A percentile compares a stretch with the other conserved stretches of the same genome.
Conservation (phyloP, 2,113 vertebrate species). For the Eurypyga helias region DNA sequence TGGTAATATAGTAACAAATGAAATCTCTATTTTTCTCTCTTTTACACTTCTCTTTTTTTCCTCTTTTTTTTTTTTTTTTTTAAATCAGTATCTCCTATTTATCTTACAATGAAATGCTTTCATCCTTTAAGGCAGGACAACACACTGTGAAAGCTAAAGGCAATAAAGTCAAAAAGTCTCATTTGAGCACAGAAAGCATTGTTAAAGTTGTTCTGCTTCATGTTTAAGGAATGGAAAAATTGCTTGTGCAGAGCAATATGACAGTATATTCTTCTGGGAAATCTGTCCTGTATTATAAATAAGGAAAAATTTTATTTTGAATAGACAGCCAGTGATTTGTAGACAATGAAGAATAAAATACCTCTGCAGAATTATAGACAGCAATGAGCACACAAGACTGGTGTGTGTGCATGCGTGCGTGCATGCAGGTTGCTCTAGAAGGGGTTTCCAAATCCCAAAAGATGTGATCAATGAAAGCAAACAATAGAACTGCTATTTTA, state of each 20-base stretch:
- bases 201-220: neutral
- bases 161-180: neutral
- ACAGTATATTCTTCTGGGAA: neutral
- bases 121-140: neutral
- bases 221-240: neutral
- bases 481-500: constrained; percentile 9
- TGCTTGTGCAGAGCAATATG: neutral
- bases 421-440: neutral
- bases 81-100: neutral
- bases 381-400: neutral
- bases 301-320: neutral
- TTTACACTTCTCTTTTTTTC: neutral
- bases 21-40: neutral
- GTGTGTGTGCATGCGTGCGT: accelerated
- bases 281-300: neutral
- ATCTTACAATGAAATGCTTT: neutral
- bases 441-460: neutral
- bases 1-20: neutral
- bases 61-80: accelerated
- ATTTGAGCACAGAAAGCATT: neutral
- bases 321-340: neutral
- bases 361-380: neutral
- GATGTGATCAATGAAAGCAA: neutral
- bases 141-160: neutral
- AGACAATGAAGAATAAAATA: neutral